A percentile compares a stretch with the other conserved stretches of the same genome.
Evolutionary conservation across 2,888 invertebrate genomes (phyloP).

Genomic region (Nephrocerus scutellatus): DNA sequence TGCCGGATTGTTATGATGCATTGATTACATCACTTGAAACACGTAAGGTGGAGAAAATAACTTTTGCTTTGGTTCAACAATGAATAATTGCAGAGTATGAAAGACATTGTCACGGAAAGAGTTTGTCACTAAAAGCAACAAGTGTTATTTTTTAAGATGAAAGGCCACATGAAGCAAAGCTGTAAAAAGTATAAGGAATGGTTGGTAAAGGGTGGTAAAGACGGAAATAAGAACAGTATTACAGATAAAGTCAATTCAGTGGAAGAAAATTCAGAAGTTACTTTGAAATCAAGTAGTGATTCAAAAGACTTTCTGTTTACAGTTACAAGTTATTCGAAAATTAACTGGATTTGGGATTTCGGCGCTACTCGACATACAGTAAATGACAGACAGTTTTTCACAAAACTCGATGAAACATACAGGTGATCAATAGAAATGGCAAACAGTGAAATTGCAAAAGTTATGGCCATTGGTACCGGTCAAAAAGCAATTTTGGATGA

Average conservation of each 20-base stretch:
- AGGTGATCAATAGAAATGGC: slow-evolving; percentile 15
- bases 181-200: slow-evolving; percentile 17
- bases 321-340: slow-evolving; percentile 8
- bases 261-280: background rate
- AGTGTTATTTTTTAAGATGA: slow-evolving; percentile 16
- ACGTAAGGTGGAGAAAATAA: slow-evolving; percentile 2
- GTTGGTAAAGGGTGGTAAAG: slow-evolving; percentile 12
- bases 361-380: slow-evolving; percentile 22
- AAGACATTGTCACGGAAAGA: slow-evolving; percentile 9
- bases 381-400: slow-evolving; percentile 17
- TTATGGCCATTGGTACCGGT: slow-evolving; percentile 15
- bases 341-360: slow-evolving; percentile 21
- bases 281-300: no score
- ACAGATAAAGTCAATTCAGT: slow-evolving; percentile 6
- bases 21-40: slow-evolving; percentile 9
- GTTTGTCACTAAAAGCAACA: background rate
- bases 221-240: background rate
- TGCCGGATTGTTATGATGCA: slow-evolving; percentile 1
- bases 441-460: slow-evolving; percentile 16
- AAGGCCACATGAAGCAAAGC: slow-evolving; percentile 15
- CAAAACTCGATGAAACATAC: slow-evolving; percentile 15
- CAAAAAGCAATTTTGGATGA: slow-evolving; percentile 5
- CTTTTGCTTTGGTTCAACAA: slow-evolving; percentile 18
- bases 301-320: slow-evolving; percentile 10
- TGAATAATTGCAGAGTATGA: slow-evolving; percentile 14